Evolutionary conservation across 1,140 invertebrate species (phyloP).

Genomic region (Delia radicum): DNA sequence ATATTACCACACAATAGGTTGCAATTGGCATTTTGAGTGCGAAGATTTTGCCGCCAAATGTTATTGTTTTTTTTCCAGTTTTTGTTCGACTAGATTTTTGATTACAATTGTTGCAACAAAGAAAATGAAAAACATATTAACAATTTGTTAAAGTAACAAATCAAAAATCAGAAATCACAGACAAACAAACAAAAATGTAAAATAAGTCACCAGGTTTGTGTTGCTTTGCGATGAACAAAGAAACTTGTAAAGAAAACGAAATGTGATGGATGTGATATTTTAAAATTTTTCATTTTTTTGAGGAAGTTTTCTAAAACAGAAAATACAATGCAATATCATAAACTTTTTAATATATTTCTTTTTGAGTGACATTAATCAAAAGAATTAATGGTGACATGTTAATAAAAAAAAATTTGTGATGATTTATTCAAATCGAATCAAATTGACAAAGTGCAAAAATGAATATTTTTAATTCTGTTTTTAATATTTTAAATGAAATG

Average conservation of each 20-base stretch:
- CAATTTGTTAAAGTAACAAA: background rate
- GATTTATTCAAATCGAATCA: too few relatives aligned
- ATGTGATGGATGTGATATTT: background rate
- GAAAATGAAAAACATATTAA: background rate
- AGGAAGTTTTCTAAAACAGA: background rate
- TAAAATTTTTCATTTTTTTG: background rate
- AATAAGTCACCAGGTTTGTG: background rate
- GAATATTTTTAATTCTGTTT: too few relatives aligned
- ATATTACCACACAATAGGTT: background rate
- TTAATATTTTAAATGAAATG: too few relatives aligned
- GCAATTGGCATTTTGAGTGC: background rate
- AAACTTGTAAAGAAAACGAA: background rate
- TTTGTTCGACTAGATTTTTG: background rate
- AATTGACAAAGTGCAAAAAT: too few relatives aligned
- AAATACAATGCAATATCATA: background rate
- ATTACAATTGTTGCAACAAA: background rate
- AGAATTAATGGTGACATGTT: background rate
- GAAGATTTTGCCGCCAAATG: slow-evolving; percentile 1
- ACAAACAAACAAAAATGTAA: background rate
- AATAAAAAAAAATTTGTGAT: too few relatives aligned
- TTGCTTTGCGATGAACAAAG: background rate
- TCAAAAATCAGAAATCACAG: background rate
- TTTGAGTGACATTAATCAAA: background rate
- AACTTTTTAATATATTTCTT: background rate
- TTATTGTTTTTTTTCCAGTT: background rate